Evolutionary conservation across 2,888 invertebrate genomes (phyloP).

Genomic region (Amblyteles armatorius): DNA sequence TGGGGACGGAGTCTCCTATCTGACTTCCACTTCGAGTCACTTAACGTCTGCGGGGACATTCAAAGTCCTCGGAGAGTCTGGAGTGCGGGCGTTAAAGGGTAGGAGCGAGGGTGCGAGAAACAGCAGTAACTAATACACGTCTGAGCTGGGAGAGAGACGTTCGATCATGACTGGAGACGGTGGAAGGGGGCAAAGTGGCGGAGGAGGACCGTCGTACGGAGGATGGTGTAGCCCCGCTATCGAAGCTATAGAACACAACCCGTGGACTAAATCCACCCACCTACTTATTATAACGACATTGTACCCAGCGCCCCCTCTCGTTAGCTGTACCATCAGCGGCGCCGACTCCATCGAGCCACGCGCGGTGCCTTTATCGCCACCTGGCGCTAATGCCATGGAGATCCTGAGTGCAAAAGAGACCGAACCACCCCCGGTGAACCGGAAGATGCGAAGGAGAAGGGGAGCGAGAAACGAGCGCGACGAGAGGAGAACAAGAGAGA

Average conservation of each 20-base stretch:
- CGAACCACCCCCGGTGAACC: neutral
- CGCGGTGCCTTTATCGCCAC: slow-evolving; percentile 50
- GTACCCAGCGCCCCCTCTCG: slow-evolving; percentile 71
- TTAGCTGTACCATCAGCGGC: slow-evolving; percentile 75
- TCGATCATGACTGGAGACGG: slow-evolving; percentile 17
- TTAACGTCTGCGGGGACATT: slow-evolving; percentile 79
- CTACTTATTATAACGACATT: slow-evolving; percentile 81
- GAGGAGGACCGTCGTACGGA: slow-evolving; percentile 11
- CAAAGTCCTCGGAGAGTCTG: slow-evolving; percentile 73
- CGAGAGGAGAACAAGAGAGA: neutral
- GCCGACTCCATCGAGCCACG: slow-evolving; percentile 64
- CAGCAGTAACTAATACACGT: slow-evolving; percentile 1
- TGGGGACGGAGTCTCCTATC: slow-evolving; percentile 79
- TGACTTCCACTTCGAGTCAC: slow-evolving; percentile 82
- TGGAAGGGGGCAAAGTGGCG: neutral
- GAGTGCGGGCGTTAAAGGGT: slow-evolving; percentile 42
- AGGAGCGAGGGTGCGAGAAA: slow-evolving; percentile 34
- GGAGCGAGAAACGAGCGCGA: neutral
- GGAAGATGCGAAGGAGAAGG: neutral
- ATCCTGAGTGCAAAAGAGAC: slow-evolving; percentile 17
- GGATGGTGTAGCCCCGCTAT: slow-evolving; percentile 58
- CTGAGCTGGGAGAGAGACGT: slow-evolving; percentile 20
- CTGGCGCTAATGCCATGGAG: slow-evolving; percentile 33
- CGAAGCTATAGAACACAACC: slow-evolving; percentile 76
- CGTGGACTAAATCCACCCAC: slow-evolving; percentile 68